A percentile compares a stretch with the other conserved stretches of the same genome.
These are phyloP conservation scores for Clarias platycephalus DNA, from an alignment of 2,797 vertebrate genomes.

Conservation along the genomic window DNA sequence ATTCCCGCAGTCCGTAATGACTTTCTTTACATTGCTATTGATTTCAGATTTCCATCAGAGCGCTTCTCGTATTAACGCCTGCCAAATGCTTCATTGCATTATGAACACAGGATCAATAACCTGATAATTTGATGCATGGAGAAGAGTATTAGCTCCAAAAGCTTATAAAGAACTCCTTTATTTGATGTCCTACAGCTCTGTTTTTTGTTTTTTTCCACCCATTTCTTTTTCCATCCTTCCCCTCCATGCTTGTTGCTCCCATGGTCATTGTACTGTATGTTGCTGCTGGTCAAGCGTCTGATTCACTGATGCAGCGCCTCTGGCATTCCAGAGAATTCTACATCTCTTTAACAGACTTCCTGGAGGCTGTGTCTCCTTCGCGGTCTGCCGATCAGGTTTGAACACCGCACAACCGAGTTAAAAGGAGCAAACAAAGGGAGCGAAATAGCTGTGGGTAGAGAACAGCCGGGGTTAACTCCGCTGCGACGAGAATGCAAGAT, in stretches of 20 bases:
- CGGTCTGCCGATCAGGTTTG: constrained; percentile 8
- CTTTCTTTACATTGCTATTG: constrained; percentile 51
- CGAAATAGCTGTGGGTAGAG: constrained; percentile 14
- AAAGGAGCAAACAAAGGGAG: constrained; percentile 21
- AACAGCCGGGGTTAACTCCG: background rate
- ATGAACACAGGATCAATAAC: constrained; percentile 37
- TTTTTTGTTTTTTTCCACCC: background rate
- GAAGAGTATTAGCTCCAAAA: constrained; percentile 29
- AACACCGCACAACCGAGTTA: background rate
- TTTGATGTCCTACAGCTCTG: constrained; percentile 18
- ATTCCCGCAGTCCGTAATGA: constrained; percentile 38
- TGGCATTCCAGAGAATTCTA: constrained; percentile 4
- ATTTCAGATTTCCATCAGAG: constrained; percentile 41
- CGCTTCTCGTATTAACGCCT: constrained; percentile 35
- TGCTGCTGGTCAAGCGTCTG: background rate
- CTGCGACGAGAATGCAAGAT: constrained; percentile 22
- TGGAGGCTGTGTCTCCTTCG: constrained; percentile 2
- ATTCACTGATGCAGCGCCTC: constrained; percentile 1
- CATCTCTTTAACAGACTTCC: constrained; percentile 22
- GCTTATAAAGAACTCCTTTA: constrained; percentile 29
- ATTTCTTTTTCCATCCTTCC: background rate
- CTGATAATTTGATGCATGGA: constrained; percentile 45
- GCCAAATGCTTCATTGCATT: constrained; percentile 44
- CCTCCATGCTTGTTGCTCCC: background rate
- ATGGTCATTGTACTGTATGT: background rate